Evolutionary conservation across 2,797 vertebrate species (phyloP).

Genomic region (Dicrostonyx torquatus): DNA sequence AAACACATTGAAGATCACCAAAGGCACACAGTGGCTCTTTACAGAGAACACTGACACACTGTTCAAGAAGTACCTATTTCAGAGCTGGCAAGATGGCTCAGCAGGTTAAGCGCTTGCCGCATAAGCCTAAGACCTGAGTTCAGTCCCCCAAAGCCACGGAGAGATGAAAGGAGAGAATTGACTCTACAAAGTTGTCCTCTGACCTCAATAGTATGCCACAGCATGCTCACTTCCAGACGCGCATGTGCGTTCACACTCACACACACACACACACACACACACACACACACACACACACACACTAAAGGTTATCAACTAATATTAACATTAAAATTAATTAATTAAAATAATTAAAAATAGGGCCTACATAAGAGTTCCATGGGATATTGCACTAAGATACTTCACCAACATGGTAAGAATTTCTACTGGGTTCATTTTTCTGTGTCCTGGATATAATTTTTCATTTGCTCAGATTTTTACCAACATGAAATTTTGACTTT

Average conservation of each 20-base stretch:
- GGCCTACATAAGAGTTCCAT: background rate
- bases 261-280: background rate
- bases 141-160: background rate
- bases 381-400: background rate
- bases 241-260: background rate
- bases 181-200: background rate
- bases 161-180: background rate
- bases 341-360: background rate
- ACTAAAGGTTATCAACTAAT: background rate
- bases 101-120: background rate
- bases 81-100: background rate
- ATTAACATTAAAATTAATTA: background rate
- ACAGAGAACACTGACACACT: background rate
- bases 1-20: background rate
- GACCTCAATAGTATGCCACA: background rate
- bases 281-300: background rate
- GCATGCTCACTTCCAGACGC: background rate
- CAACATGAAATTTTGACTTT: conserved; percentile 24
- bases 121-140: background rate
- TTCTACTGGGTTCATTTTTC: conserved; percentile 31
- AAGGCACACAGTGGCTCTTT: background rate
- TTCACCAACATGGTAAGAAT: background rate
- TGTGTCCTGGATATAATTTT: conserved; percentile 14
- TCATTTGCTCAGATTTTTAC: background rate
- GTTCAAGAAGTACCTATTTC: background rate